These are phyloP conservation scores for Limonius californicus DNA, from an alignment of 1,140 invertebrate genomes.

Conservation along the genomic window DNA sequence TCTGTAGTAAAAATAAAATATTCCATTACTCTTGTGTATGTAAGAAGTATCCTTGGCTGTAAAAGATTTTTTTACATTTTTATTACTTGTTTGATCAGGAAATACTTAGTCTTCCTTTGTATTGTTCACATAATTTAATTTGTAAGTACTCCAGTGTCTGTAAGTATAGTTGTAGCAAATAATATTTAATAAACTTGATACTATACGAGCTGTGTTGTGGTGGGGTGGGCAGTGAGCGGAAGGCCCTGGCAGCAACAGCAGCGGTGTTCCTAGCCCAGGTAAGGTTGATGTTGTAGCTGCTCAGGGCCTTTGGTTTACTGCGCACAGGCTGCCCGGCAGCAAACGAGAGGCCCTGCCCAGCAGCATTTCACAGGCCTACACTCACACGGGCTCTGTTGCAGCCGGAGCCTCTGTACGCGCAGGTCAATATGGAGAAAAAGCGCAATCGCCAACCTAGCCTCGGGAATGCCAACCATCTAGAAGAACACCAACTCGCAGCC, in stretches of 20 bases:
- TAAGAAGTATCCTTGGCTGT: constrained; percentile 22
- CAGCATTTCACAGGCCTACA: constrained; percentile 15
- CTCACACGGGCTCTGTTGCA: constrained; percentile 48
- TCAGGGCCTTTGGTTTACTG: constrained; percentile 47
- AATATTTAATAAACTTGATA: constrained; percentile 37
- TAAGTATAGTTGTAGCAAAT: constrained; percentile 33
- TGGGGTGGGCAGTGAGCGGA: constrained; percentile 38
- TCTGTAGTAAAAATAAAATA: constrained; percentile 9
- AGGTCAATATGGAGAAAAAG: constrained; percentile 78
- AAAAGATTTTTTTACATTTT: constrained; percentile 28
- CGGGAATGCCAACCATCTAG: constrained; percentile 42
- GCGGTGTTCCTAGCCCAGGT: constrained; percentile 35
- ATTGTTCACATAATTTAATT: constrained; percentile 26
- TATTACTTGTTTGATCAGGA: constrained; percentile 21
- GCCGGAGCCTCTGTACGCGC: constrained; percentile 73
- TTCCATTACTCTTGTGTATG: constrained; percentile 8
- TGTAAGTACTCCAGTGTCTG: constrained; percentile 25
- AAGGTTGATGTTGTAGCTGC: constrained; percentile 42
- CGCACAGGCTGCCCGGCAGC: constrained; percentile 29
- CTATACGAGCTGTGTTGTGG: constrained; percentile 34
- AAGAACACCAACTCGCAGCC: constrained; percentile 34
- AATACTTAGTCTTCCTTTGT: constrained; percentile 29
- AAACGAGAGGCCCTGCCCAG: constrained; percentile 46
- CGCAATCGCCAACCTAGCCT: constrained; percentile 57
- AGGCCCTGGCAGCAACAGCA: constrained; percentile 37